Evolutionary conservation across 2,113 vertebrate species (phyloP).

Genomic region (Callipepla californica): DNA sequence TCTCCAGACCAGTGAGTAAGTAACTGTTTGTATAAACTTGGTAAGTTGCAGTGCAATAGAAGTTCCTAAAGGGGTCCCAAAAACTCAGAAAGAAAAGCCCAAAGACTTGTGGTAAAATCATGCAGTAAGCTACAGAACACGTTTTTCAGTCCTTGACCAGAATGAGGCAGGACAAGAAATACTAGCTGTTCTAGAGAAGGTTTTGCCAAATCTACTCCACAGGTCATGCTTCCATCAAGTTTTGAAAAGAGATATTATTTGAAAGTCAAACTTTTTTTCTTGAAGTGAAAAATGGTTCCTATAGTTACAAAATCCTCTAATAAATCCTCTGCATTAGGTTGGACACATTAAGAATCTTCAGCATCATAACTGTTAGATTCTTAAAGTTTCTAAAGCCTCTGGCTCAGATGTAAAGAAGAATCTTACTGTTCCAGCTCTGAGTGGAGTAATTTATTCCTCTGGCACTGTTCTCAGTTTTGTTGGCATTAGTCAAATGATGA

Average conservation of each 20-base stretch:
- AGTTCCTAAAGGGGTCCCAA: neutral
- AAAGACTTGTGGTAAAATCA: neutral
- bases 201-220: neutral
- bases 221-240: neutral
- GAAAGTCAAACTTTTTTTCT: neutral
- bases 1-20: neutral
- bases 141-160: neutral
- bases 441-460: neutral
- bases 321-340: neutral
- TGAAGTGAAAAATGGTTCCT: neutral
- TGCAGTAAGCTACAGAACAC: neutral
- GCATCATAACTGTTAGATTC: neutral
- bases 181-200: neutral
- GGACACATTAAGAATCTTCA: neutral
- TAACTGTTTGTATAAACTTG: conserved; percentile 7
- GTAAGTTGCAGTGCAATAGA: neutral
- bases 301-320: neutral
- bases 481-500: neutral
- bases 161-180: neutral
- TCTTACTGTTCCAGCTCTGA: neutral
- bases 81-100: neutral
- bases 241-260: neutral
- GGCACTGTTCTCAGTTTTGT: neutral
- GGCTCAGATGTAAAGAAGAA: neutral
- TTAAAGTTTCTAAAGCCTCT: neutral